phyloP scores from a whole-genome alignment of 2,797 vertebrate genomes.

The Kryptolebias ocellatus region DNA sequence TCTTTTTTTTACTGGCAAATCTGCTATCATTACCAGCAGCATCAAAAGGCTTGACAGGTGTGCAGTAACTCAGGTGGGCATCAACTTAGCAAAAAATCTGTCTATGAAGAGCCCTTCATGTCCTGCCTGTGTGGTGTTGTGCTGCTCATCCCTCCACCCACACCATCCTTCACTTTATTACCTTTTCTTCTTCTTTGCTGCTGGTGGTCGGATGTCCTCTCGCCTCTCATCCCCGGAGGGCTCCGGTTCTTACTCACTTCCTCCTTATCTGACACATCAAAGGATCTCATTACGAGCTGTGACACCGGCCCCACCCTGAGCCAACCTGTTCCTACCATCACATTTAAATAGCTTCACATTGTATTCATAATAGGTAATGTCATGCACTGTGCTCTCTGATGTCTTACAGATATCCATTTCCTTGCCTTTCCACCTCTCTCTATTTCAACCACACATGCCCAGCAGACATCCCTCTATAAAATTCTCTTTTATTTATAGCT shows the following conservation, averaged over 20 bases:
- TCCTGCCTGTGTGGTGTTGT: slow-evolving; percentile 27
- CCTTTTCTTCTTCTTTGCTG: slow-evolving; percentile 43
- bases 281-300: slow-evolving; percentile 82
- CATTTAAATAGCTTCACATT: slow-evolving; percentile 82
- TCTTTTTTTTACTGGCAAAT: background rate
- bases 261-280: slow-evolving; percentile 85
- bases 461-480: slow-evolving; percentile 84
- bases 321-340: slow-evolving; percentile 79
- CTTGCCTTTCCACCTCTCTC: slow-evolving; percentile 49
- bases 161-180: slow-evolving; percentile 39
- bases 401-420: slow-evolving; percentile 59
- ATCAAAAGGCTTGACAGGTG: slow-evolving; percentile 7
- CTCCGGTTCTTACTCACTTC: slow-evolving; percentile 62
- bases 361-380: slow-evolving; percentile 80
- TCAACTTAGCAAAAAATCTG: slow-evolving; percentile 16
- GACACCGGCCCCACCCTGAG: slow-evolving; percentile 72
- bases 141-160: slow-evolving; percentile 47
- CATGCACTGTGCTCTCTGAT: slow-evolving; percentile 74
- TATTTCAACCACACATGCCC: slow-evolving; percentile 65
- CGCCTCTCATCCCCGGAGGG: slow-evolving; percentile 69
- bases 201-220: slow-evolving; percentile 66
- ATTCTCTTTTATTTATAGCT: slow-evolving; percentile 86
- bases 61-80: background rate
- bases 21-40: background rate
- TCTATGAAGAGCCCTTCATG: slow-evolving; percentile 37